Conservation (phyloP, 2,797 vertebrate species). For the Muscicapa striata region DNA sequence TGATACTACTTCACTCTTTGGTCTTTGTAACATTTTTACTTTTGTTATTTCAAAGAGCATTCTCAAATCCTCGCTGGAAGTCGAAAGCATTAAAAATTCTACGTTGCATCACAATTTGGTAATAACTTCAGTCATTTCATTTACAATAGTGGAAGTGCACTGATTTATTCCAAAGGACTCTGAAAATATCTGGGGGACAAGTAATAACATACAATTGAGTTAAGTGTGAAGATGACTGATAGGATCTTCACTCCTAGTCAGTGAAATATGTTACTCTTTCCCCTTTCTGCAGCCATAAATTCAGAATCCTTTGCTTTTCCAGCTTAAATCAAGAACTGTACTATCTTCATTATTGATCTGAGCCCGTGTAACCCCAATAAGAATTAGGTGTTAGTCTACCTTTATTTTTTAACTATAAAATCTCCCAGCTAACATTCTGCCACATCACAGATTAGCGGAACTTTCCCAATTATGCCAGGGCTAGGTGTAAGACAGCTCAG, state of each 20-base stretch:
- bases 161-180: neutral
- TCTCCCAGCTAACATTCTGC: neutral
- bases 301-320: neutral
- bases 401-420: neutral
- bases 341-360: neutral
- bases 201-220: neutral
- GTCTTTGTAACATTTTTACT: conserved; percentile 56
- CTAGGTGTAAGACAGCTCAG: neutral
- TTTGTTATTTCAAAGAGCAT: conserved; percentile 24
- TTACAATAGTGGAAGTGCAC: neutral
- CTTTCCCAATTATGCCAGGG: neutral
- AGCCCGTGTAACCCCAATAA: neutral
- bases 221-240: neutral
- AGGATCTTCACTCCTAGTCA: neutral
- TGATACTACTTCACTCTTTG: conserved; percentile 52
- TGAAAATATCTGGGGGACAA: neutral
- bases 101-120: neutral
- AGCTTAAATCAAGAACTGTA: neutral
- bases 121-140: neutral
- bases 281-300: neutral
- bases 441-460: neutral
- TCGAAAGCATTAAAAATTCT: conserved; percentile 31
- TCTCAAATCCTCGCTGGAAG: conserved; percentile 26
- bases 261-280: neutral
- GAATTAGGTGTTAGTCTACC: neutral